A percentile compares a stretch with the other conserved stretches of the same genome.
Conservation (phyloP, 2,888 invertebrate genomes). For the Bellardia pandia region DNA sequence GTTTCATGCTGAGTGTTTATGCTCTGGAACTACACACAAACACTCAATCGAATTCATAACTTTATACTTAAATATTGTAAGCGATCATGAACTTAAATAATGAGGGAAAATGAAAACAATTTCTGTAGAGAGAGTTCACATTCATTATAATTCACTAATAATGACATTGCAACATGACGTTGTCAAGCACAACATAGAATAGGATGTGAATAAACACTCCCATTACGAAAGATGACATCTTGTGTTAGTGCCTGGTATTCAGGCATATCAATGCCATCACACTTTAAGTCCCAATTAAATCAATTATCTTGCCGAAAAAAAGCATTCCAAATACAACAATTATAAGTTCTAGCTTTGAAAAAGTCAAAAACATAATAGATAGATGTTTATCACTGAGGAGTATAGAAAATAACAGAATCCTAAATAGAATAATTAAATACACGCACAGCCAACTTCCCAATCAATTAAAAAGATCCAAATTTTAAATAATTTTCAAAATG, state of each 20-base stretch:
- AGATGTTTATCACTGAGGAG: conserved; percentile 49
- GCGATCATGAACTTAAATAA: conserved; percentile 57
- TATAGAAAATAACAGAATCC: not conserved
- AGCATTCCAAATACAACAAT: conserved; percentile 29
- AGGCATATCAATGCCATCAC: conserved; percentile 50
- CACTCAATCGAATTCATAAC: conserved; percentile 15
- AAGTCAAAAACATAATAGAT: conserved; percentile 4
- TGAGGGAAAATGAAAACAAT: not conserved
- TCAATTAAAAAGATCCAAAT: conserved; percentile 57
- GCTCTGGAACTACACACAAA: conserved; percentile 48
- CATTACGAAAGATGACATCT: conserved; percentile 11
- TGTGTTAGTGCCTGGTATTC: not conserved
- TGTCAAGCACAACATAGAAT: not conserved
- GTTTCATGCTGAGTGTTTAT: conserved; percentile 53
- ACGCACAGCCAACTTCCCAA: conserved; percentile 50
- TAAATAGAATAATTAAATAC: conserved; percentile 60
- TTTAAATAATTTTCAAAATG: conserved; percentile 25
- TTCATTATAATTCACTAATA: not conserved
- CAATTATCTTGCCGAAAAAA: conserved; percentile 39
- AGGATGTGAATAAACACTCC: conserved; percentile 26
- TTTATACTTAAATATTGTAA: conserved; percentile 7
- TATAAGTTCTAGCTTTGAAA: conserved; percentile 28
- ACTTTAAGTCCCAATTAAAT: conserved; percentile 54
- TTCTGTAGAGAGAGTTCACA: not conserved
- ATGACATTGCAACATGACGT: conserved; percentile 1